Base-by-base conservation (phyloP, 2,888 invertebrate genomes). In the Megaustenia siamemsis region DNA sequence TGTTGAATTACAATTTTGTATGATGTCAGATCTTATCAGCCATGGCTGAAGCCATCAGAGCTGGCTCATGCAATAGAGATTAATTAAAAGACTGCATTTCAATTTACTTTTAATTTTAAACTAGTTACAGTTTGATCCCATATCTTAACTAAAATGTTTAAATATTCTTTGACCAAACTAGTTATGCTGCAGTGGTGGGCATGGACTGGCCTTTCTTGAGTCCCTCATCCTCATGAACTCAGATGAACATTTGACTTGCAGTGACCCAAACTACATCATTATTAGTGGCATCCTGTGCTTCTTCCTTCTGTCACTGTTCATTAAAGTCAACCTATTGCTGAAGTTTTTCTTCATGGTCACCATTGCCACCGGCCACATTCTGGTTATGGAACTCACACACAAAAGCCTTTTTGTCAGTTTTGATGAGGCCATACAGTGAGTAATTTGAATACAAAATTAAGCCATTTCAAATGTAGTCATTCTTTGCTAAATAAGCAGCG, bases 281-380 rank as follows among this genome's bases (percentile, higher is more conserved):
- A 94, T 98, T 24, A 97, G 97, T 21, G 97, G 97, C 90, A 96
- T 97, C 82, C 95, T 98, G 89, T 97, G 97, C 80, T 97, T 97
- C 94, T 95, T 98, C 85, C 96, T 97, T 0, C 97, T 97, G 45
- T 97, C 97, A 0, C 96, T 97, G 85, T 98, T 98, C 94, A 95
- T 98, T 78, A 95, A 96, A 87, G 95, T 98, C 79, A 97, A 97
- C 12, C 97, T 98, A 88, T 94, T 97, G 88, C 95, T 97, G 87
- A 98, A 98, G 94, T 96, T 97, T 12, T 94, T 96, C 77, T 95
- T 98, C 38, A 95, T 97, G 81, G 94, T 96, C 6, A 66, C 92
- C 68, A 95, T 97, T 84, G 97, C 97, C 96, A 96, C 97, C 5
- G 96, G 97, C 53, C 97, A 97, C 93, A 95, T 96, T 90, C 94